phyloP scores from a whole-genome alignment of 2,888 invertebrate species.

The Trachelus troglodyta region DNA sequence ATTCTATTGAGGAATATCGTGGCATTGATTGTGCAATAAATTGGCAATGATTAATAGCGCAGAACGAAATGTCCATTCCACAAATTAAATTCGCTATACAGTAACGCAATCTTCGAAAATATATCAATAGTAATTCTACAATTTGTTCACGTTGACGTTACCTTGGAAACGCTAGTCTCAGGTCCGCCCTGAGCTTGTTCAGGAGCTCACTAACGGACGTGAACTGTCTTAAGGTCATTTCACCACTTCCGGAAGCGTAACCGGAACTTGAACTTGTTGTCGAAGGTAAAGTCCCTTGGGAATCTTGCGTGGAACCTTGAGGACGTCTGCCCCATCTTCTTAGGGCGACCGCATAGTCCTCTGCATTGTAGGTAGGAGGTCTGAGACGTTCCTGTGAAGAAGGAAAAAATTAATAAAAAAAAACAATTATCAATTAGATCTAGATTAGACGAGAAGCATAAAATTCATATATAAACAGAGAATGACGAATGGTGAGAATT shows the following conservation, averaged over 20 bases:
- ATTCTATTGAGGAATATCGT: neutral
- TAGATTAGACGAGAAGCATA: neutral
- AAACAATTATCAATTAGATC: neutral
- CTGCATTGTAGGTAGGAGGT: constrained; percentile 90
- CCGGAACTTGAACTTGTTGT: constrained; percentile 65
- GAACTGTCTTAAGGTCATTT: constrained; percentile 90
- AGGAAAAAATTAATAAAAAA: neutral
- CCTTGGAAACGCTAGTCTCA: constrained; percentile 90
- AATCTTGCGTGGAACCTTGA: constrained; percentile 63
- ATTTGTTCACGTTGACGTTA: constrained; percentile 58
- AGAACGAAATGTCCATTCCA: neutral
- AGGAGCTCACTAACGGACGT: constrained; percentile 88
- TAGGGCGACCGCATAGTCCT: constrained; percentile 85
- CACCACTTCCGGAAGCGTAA: constrained; percentile 73
- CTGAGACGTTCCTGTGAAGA: constrained; percentile 79
- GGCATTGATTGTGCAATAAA: neutral
- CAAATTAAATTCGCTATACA: neutral
- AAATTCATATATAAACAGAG: neutral
- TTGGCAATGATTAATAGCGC: neutral
- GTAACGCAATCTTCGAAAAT: neutral
- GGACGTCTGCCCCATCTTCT: constrained; percentile 83
- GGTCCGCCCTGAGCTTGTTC: constrained; percentile 86
- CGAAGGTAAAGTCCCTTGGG: constrained; percentile 60
- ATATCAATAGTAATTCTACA: neutral
- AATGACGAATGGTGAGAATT: neutral